Percentiles rank a stretch among this genome's conserved stretches.
Evolutionary conservation across 2,888 invertebrate genomes (phyloP).

Genomic region (Carpatolechia fugitivella): DNA sequence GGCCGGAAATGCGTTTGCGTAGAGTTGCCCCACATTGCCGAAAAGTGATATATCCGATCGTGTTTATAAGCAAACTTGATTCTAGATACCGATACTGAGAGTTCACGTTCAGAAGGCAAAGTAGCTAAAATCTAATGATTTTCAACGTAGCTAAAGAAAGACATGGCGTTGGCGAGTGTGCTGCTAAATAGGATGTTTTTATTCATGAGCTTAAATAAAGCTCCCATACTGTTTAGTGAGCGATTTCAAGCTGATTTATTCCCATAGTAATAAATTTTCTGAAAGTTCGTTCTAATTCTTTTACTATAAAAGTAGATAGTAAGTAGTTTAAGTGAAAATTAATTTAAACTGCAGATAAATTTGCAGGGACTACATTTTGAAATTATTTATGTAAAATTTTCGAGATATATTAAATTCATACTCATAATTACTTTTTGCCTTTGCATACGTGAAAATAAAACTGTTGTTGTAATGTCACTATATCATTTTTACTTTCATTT

Average conservation of each 20-base stretch:
- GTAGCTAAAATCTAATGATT: conserved; percentile 36
- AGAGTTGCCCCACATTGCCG: conserved; percentile 62
- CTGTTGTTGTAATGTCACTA: conserved; percentile 16
- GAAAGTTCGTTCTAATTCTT: conserved; percentile 56
- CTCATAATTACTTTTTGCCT: neutral
- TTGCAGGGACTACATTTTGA: too few species aligned
- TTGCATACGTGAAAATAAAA: neutral
- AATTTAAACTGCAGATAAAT: too few species aligned
- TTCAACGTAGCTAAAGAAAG: conserved; percentile 48
- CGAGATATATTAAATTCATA: too few species aligned
- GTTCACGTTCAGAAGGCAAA: conserved; percentile 35
- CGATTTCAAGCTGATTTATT: conserved; percentile 73
- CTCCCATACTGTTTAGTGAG: conserved; percentile 74
- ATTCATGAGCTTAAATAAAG: conserved; percentile 75
- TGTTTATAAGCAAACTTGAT: conserved; percentile 55
- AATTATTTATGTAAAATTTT: conserved; percentile 13
- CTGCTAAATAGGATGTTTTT: conserved; percentile 78
- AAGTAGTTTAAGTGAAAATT: too few species aligned
- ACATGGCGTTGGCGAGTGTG: conserved; percentile 61
- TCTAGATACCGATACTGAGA: conserved; percentile 47
- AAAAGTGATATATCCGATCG: conserved; percentile 56
- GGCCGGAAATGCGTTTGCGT: conserved; percentile 79
- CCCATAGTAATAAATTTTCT: conserved; percentile 69
- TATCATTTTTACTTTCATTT: conserved; percentile 35
- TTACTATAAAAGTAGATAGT: too few species aligned